These are phyloP conservation scores for Hydroisotoma schaefferi DNA, from an alignment of 2,888 invertebrate genomes.

Conservation along the genomic window DNA sequence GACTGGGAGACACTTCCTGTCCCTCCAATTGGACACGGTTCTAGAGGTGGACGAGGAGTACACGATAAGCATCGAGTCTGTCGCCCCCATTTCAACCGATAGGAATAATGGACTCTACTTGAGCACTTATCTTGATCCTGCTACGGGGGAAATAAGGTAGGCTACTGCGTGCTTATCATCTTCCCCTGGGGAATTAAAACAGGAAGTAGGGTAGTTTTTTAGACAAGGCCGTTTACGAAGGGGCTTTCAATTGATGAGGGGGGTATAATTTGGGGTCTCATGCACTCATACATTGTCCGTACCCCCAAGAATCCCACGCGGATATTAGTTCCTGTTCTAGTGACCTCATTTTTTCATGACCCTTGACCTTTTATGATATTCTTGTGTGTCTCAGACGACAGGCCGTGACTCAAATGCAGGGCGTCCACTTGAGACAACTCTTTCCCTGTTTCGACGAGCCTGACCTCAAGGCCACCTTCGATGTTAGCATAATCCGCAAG, in stretches of 20 bases:
- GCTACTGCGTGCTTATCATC: background rate
- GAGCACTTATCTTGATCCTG: slow-evolving; percentile 22
- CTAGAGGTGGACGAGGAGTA: slow-evolving; percentile 1
- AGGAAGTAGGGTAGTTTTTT: too few relatives aligned
- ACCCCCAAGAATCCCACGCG: too few relatives aligned
- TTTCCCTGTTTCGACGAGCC: slow-evolving; percentile 34
- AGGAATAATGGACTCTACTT: slow-evolving; percentile 19
- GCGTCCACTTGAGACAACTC: slow-evolving; percentile 20
- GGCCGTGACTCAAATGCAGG: slow-evolving; percentile 33
- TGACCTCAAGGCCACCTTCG: slow-evolving; percentile 23
- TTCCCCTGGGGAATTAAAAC: too few relatives aligned
- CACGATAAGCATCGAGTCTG: slow-evolving; percentile 14
- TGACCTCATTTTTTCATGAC: too few relatives aligned
- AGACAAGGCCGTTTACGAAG: too few relatives aligned
- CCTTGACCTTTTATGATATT: too few relatives aligned
- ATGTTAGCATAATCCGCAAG: background rate
- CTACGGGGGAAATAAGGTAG: slow-evolving; percentile 21
- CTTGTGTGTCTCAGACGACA: slow-evolving; percentile 21
- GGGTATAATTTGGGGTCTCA: too few relatives aligned
- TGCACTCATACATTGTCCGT: too few relatives aligned
- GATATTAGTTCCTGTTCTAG: too few relatives aligned
- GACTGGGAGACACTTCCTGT: background rate
- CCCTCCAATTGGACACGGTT: background rate
- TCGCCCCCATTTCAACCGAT: slow-evolving; percentile 16
- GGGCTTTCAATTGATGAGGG: too few relatives aligned